Base-by-base conservation (phyloP, 1,140 invertebrate genomes). In the Antheraea pernyi region DNA sequence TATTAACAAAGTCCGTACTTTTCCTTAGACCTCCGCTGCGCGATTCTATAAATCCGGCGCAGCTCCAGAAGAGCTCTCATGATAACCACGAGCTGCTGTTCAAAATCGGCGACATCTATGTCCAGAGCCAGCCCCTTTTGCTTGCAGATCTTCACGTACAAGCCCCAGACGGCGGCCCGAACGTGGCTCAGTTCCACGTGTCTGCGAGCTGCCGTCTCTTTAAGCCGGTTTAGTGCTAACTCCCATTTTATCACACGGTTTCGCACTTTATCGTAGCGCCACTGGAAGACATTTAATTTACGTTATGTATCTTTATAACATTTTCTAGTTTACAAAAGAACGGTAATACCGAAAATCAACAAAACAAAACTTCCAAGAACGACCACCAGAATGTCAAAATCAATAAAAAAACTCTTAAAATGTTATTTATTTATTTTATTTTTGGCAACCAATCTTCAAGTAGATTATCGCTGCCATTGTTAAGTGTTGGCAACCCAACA, bases 221-320 rank as follows among this genome's bases (percentile, higher is more conserved):
- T 91, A 10, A 92, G 74, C 4, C 88, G 84, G 65, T 90, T 88
- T 19, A 93, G 72, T 0, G 91, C 88, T 59, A 92, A 63, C 75
- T 93, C 91, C 92, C 91, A 92, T 71, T 92, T 91, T 9, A 91
- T 84, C 0, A 91, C 89, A 0, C 91, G 81, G 65, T 87, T 92
- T 6, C 85, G 73, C 4, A 90, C 84, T 67, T 89, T 84, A 74
- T 91, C 89, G 72, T 91, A 90, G 22, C 88, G 86, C 85, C 87
- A 88, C 92, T 93, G 53, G 0, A 30, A 30, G 22, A 30, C 22
- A 30, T 30, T 30, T 4, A 30, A 2, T 30, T 30, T 30, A 4
- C 22, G 4, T 30, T 30, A 30, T 1, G 1, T 30, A 30, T 30
- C 4, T 30, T 30, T 30, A 30, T 30, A 2, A 30, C 1, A 30